Evolutionary conservation across 30 jellyfish, hydroid and myxozoan genomes (phyloP), one percentile per base, ranked within the genome.

Genomic region (Turritopsis rubra): DNA sequence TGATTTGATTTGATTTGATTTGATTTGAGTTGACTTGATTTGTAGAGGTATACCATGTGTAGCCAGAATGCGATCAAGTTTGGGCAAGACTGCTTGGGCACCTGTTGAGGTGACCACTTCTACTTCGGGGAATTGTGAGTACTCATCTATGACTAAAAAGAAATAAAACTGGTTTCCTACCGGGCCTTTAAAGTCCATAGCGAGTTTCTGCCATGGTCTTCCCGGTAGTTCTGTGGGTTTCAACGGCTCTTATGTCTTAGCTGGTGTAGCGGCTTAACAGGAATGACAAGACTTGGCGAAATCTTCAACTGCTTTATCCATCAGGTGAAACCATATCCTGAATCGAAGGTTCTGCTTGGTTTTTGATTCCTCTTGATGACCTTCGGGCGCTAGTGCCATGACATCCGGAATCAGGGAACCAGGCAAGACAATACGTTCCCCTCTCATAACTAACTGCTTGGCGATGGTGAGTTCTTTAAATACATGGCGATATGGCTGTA

Each of bases 111-210:
- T 16, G 22, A 53, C 53, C 25, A 53, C 17, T 28, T 78, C 79
- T 8, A 78, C 85, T n/a, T 24, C 31, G 8, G 82, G 82, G 31
- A 21, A 73, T 1, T 20, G 8, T 72, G 53, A 21, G 31, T 21
- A 73, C 25, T 73, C 28, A 29, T 73, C 82, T 1, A 73, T 25
- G 71, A 73, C 31, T 8, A 73, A 13, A 8, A 73, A 21, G 26
- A 73, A 30, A 8, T 73, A 21, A 16, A 19, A 21, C 7, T 73
- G 13, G 72, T 21, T 30, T 1, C 77, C 68, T 24, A 70, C 16
- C 16, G 88, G 88, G 16, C 88, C 88, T 52, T 31, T 60, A 52
- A 81, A 81, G 65, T 81, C 88, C 72, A 52, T 52, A 13, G 73
- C 86, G 28, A 52, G 16, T 4, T 81, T 76, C 20, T 81, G 76